Conservation (phyloP, 2,888 invertebrate species). For the Theodoxus fluviatilis region DNA sequence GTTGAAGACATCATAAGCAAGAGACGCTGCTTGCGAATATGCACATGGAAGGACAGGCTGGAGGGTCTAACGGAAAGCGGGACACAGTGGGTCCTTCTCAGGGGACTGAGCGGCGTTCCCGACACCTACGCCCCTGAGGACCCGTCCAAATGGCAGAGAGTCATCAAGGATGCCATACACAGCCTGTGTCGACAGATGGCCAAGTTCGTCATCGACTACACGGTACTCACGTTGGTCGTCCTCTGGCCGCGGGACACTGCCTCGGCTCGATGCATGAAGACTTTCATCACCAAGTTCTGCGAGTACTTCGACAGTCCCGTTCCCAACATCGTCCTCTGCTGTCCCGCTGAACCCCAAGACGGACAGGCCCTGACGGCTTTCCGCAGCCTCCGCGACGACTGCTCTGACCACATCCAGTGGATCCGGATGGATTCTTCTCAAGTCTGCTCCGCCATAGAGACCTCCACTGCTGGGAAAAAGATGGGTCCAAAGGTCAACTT, state of each 20-base stretch:
- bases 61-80: constrained; percentile 27
- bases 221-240: constrained; percentile 31
- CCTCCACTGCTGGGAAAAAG: no score
- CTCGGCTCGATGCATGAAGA: constrained; percentile 19
- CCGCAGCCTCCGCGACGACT: neutral
- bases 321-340: constrained; percentile 21
- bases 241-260: constrained; percentile 32
- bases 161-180: constrained; percentile 26
- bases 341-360: neutral
- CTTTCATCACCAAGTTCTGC: constrained; percentile 23
- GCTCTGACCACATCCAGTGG: neutral
- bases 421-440: constrained; percentile 13
- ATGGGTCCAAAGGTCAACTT: constrained; percentile 24
- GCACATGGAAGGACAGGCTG: constrained; percentile 23
- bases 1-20: constrained; percentile 23
- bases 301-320: constrained; percentile 8
- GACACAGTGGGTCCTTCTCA: constrained; percentile 29
- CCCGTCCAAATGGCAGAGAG: constrained; percentile 33
- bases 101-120: constrained; percentile 33
- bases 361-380: neutral
- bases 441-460: no score
- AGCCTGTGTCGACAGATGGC: constrained; percentile 31
- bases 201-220: constrained; percentile 35
- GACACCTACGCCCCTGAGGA: constrained; percentile 35
- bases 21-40: constrained; percentile 18